Base-by-base conservation (phyloP, 1,140 invertebrate genomes). In the Leptinotarsa texana region DNA sequence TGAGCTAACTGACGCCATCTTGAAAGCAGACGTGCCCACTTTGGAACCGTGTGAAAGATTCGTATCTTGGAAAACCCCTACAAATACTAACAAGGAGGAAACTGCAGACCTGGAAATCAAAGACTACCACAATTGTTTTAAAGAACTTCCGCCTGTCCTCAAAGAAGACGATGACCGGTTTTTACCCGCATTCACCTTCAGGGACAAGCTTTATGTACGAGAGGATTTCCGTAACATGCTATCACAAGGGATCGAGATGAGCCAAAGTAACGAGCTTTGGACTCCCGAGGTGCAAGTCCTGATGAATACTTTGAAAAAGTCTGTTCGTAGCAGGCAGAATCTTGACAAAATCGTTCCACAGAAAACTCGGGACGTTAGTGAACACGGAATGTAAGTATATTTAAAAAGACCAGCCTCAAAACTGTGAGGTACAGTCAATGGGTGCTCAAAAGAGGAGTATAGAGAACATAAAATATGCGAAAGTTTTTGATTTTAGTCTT, bases 221-320 rank as follows among this genome's bases (percentile, higher is more conserved):
- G 82, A 83, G 75, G 82, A 84, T 74, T 83, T 85, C 47, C 51
- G 79, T 47, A 78, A 83, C 73, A 78, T 79, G 74, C 48, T 82
- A 1, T 69, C 74, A 27, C 67, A 69, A 21, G 81, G 78, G 51
- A 63, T 81, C 24, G 66, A 77, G 24, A 74, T 78, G 4, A 63
- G 69, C 1, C 33, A 70, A 27, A 75, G 78, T 42, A 76, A 80
- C 63, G 70, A 77, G 18, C 51, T 83, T 2, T 83, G 83, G 83
- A 84, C 77, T 63, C 68, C 74, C 27, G 81, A 83, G 66, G 79
- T 83, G 1, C 70, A 79, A 42, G 47, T 75, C 22, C 48, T 78
- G 48, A 62, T 78, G 3, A 33, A 76, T 17, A 78, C 72, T 13
- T 75, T 73, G 13, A 42, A 74, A 63, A 47, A n/a, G 2, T 48